Evolutionary conservation across 2,888 invertebrate species (phyloP), one percentile per base, ranked within the genome.

Genomic region (Ecliptopera silaceata): DNA sequence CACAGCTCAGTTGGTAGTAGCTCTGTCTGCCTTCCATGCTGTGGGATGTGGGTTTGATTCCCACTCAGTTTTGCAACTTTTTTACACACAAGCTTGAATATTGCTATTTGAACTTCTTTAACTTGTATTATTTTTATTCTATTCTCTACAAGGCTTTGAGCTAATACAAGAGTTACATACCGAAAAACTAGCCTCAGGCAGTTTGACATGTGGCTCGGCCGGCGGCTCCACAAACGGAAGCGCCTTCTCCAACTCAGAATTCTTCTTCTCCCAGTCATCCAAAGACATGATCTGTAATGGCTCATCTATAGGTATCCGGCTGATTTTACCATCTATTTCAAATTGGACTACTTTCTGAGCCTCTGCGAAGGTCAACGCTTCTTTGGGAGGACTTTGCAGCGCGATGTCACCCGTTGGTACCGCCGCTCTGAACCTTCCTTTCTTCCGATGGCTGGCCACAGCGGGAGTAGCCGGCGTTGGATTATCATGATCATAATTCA

Each of bases 311-410:
- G 93, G 90, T 56, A 93, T 87, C 61, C 95, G 93, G 55, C 95
- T 94, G 53, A 95, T 93, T 79, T 95, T 94, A 0, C 96, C 96
- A 79, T 96, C 95, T n/a, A 97, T 92, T 75, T 97, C 96, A 74
- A 97, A 95, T 79, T 97, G 96, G 0, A 97, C 96, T 64, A 96
- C 94, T 86, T 95, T 95, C 77, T 97, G 96, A 2, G 96, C 95
- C 76, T 97, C 97, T 26, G 96, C 96, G 76, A 96, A 97, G 11
- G 96, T 95, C 46, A 97, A 87, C 11, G 95, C 95, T 77, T 96
- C 95, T 69, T 94, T 93, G 1, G 92, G 92, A 8, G 92, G 91
- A 57, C 92, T 87, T 65, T 89, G 91, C 3, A 91, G 79, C 1
- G 87, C 89, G 56, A 92, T 87, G 59, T 92, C 90, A 0, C 92